A percentile compares a stretch with the other conserved stretches of the same genome.
phyloP scores from a whole-genome alignment of 2,113 vertebrate genomes.

The Elaphurus davidianus region DNA sequence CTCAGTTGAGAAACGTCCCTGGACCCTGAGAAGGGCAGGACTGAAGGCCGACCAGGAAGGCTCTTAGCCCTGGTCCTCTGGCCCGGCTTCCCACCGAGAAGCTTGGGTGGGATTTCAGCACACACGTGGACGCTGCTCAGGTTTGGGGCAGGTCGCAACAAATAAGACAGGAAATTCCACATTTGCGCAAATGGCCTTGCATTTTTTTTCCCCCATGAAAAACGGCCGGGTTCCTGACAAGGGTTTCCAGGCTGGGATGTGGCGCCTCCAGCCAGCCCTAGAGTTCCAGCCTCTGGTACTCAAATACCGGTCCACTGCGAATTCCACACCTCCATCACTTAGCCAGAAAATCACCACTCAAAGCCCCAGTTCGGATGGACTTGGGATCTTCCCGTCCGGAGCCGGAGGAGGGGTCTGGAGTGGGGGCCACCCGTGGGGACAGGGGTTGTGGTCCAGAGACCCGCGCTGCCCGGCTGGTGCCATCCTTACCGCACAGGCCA shows the following conservation, averaged over 20 bases:
- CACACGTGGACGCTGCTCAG: not conserved
- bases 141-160: not conserved
- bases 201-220: not conserved
- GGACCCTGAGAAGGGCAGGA: not conserved
- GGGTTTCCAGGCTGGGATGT: not conserved
- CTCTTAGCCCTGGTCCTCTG: not conserved
- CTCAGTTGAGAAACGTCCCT: not conserved
- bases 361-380: not conserved
- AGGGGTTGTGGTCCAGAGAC: not conserved
- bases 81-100: not conserved
- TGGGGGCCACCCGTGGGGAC: not conserved
- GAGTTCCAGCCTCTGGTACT: not conserved
- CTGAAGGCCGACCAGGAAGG: not conserved
- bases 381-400: accelerated
- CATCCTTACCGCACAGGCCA: conserved; percentile 91
- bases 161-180: not conserved
- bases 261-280: not conserved
- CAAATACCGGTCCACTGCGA: not conserved
- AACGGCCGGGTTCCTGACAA: not conserved
- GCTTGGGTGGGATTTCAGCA: not conserved
- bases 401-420: not conserved
- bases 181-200: not conserved
- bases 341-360: not conserved
- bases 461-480: not conserved
- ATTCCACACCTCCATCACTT: not conserved